Percentiles rank a stretch among this genome's conserved stretches.
Conservation (phyloP, 2,113 vertebrate species). For the Onychostoma macrolepis region DNA sequence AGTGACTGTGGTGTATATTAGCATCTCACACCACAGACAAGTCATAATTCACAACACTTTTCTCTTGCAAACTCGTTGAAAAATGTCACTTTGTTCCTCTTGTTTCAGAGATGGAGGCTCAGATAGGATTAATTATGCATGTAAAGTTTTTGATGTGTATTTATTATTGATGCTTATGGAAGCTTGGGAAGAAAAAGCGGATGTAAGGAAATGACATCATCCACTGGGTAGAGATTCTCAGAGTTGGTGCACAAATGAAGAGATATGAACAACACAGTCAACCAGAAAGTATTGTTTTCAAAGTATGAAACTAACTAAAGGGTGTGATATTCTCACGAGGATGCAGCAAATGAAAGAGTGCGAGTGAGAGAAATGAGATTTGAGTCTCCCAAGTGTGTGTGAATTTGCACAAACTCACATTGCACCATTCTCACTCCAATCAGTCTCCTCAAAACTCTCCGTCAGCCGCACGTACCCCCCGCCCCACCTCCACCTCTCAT, state of each 20-base stretch:
- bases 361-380: conserved; percentile 11
- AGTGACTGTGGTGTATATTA: conserved; percentile 6
- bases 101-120: conserved; percentile 35
- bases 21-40: background rate
- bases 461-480: conserved; percentile 51
- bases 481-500: conserved; percentile 75
- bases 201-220: conserved; percentile 45
- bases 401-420: conserved; percentile 35
- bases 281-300: background rate
- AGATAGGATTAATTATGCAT: conserved; percentile 48
- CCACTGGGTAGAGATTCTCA: background rate
- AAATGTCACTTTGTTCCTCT: background rate
- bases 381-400: conserved; percentile 14
- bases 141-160: conserved; percentile 40
- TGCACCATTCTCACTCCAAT: conserved; percentile 62
- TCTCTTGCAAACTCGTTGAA: conserved; percentile 15
- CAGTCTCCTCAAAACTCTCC: conserved; percentile 51
- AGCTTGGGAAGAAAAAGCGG: conserved; percentile 10
- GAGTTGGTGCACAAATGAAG: background rate
- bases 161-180: conserved; percentile 48
- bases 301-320: background rate
- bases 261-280: background rate
- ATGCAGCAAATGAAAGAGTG: conserved; percentile 33
- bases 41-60: conserved; percentile 4
- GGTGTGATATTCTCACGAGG: conserved; percentile 11